Base-by-base conservation (phyloP, 2,113 vertebrate species). In the Australoheros scitulus region DNA sequence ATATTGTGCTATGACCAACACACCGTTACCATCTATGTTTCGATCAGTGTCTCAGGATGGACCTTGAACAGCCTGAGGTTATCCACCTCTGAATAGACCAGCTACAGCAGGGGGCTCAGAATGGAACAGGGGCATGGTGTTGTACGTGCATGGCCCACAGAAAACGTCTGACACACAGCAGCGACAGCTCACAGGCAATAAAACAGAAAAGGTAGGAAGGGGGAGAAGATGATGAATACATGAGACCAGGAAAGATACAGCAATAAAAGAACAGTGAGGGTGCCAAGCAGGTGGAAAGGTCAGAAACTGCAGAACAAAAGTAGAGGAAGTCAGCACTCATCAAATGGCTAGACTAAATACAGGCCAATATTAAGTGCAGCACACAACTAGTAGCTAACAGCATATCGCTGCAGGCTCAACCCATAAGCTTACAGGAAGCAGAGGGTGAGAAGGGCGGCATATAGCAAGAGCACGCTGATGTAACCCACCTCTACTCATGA, bases 61-160 rank as follows among this genome's bases (percentile, higher is more conserved):
- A 3, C 64, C 29, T 47, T 3, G 3, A 65, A 83, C 24, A 22
- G 9, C 61, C 52, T 56, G 10, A 0, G 14, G 32, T 64, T 88
- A 97, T 96, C 93, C 96, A 97, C 96, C 96, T 97, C 94, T 95
- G 93, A 97, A 97, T 93, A 97, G 96, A 96, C 95, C 96, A 95
- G 96, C 95, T 96, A 97, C 92, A 90, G 95, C 78, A 95, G 96
- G 94, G 94, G 96, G 92, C 85, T 97, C 96, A 92, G 93, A 94
- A 84, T 94, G 92, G 94, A 96, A 96, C 94, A 96, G 93, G 81
- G 96, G 91, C 94, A 96, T 94, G 50, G 94, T 97, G 96, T 94
- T 93, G 91, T 96, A 97, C 95, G 93, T 93, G 93, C 94, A 93
- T 91, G 94, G 95, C 93, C 94, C 96, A 96, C 96, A 97, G 95